phyloP scores from a whole-genome alignment of 2,797 vertebrate genomes.

The Antrozous pallidus region DNA sequence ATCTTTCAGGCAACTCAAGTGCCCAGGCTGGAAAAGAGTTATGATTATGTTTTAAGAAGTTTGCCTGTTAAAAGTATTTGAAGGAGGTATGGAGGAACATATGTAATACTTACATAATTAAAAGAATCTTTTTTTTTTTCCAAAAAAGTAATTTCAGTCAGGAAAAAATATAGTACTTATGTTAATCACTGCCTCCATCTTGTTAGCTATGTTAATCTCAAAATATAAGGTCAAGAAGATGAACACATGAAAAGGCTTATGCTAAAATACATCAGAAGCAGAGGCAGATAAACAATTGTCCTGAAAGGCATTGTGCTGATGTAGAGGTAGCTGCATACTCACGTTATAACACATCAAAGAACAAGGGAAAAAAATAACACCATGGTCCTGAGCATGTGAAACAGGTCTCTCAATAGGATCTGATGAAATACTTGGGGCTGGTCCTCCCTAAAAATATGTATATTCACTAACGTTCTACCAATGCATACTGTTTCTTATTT shows the following conservation, averaged over 20 bases:
- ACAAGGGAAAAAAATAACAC: too few relatives aligned
- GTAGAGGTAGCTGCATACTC: neutral
- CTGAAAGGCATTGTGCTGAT: neutral
- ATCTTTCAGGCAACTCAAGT: neutral
- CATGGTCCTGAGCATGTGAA: neutral
- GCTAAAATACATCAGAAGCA: neutral
- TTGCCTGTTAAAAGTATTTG: neutral
- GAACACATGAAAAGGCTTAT: neutral
- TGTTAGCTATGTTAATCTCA: neutral
- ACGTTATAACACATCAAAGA: neutral
- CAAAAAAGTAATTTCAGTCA: neutral
- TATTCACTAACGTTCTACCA: neutral
- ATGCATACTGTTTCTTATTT: neutral
- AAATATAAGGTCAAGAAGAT: neutral
- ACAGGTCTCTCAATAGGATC: neutral
- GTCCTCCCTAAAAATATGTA: neutral
- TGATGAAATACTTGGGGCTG: neutral
- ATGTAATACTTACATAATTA: neutral
- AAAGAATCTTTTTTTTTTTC: neutral
- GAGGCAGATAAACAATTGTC: neutral
- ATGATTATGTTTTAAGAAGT: neutral
- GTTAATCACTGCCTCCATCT: neutral
- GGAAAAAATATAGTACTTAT: neutral
- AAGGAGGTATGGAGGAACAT: neutral
- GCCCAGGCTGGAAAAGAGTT: neutral